Conservation (phyloP, 2,797 vertebrate genomes). For the Ctenosaura bakeri region DNA sequence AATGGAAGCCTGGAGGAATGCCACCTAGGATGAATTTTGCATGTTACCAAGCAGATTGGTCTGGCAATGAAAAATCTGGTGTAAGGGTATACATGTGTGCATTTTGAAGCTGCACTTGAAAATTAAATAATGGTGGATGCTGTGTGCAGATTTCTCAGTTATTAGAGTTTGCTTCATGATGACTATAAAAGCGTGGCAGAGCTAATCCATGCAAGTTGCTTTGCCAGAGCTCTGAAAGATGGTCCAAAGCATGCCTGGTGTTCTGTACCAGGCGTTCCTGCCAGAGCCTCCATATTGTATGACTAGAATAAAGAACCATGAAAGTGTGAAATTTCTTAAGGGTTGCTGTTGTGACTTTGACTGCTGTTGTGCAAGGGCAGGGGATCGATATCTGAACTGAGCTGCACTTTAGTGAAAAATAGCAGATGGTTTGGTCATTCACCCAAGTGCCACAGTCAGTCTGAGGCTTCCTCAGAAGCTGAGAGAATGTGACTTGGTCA, state of each 20-base stretch:
- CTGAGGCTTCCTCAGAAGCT: no score
- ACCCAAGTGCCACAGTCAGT: not conserved
- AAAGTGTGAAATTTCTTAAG: not conserved
- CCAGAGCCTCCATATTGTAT: not conserved
- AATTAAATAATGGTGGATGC: slow-evolving; percentile 45
- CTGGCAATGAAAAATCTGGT: slow-evolving; percentile 15
- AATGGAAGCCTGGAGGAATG: slow-evolving; percentile 41
- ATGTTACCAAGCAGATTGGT: slow-evolving; percentile 55
- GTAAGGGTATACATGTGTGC: not conserved
- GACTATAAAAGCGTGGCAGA: slow-evolving; percentile 10
- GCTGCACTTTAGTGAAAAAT: not conserved
- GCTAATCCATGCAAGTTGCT: not conserved
- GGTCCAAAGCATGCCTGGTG: not conserved
- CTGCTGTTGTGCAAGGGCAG: not conserved
- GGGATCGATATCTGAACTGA: slow-evolving; percentile 1
- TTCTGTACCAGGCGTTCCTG: not conserved
- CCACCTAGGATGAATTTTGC: slow-evolving; percentile 53
- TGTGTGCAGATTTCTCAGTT: not conserved
- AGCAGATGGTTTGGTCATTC: not conserved
- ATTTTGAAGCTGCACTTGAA: slow-evolving; percentile 49
- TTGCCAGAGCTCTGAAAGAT: not conserved
- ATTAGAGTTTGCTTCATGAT: not conserved
- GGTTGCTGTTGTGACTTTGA: not conserved
- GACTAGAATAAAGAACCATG: not conserved
- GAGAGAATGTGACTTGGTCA: no score